Evolutionary conservation across 2,888 invertebrate genomes (phyloP).

Genomic region (Morinoia aosen): DNA sequence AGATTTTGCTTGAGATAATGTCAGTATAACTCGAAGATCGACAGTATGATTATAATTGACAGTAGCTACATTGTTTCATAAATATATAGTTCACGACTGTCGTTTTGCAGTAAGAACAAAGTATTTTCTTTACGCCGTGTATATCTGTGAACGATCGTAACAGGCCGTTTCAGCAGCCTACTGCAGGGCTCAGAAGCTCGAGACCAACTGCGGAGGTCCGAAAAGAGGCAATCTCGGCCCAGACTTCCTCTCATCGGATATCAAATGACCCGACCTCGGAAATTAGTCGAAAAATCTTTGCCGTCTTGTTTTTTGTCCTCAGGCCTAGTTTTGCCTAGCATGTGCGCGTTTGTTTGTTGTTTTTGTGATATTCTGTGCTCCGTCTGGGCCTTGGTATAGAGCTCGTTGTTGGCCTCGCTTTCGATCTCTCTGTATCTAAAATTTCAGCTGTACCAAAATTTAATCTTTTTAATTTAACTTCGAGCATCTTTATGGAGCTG

Average conservation of each 20-base stretch:
- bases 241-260: slow-evolving; percentile 36
- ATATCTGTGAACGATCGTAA: not conserved
- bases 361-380: not conserved
- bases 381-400: no score
- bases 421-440: no score
- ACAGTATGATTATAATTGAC: not conserved
- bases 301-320: not conserved
- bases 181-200: not conserved
- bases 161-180: not conserved
- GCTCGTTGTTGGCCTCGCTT: no score
- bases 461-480: no score
- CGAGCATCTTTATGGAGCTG: no score
- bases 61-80: not conserved
- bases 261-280: slow-evolving; percentile 52
- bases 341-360: not conserved
- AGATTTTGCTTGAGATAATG: no score
- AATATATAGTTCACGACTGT: not conserved
- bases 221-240: slow-evolving; percentile 33
- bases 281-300: slow-evolving; percentile 30
- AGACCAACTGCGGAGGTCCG: not conserved
- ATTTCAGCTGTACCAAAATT: no score
- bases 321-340: not conserved
- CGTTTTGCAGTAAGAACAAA: not conserved
- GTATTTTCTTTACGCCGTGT: not conserved
- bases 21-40: no score